Base-by-base conservation (phyloP, 2,113 vertebrate species). In the Heterochromis multidens region DNA sequence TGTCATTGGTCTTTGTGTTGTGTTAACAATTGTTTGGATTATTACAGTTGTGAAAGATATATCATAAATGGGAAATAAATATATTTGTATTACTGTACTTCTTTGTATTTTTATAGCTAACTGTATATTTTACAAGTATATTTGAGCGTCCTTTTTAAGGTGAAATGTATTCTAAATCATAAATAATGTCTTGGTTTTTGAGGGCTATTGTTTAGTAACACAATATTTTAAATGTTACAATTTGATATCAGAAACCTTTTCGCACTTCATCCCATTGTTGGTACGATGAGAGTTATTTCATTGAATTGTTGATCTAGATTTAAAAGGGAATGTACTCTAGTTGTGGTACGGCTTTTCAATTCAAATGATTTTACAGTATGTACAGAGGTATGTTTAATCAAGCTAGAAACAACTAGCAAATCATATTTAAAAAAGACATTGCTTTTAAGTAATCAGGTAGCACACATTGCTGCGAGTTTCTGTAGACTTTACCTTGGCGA, bases 61-160 rank as follows among this genome's bases (percentile, higher is more conserved):
- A 95, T 94, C 93, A 95, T 95, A 93, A 93, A 95, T 95, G 95
- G 94, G 82, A 96, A 97, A 96, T 96, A 97, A 96, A 97, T 97
- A 96, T 95, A 96, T 97, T 96, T 96, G 94, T 97, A 97, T 95
- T 87, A 95, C 93, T 95, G 95, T 96, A 95, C 94, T 95, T 94
- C 95, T 96, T 96, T 96, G 96, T 96, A 97, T 96, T 97, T 97
- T 96, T 97, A 95, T 96, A 97, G 93, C 91, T 87, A 91, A 95
- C 91, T 95, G 94, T 94, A 95, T 94, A 94, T 95, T 95, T 94
- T 95, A 91, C 91, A 95, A 90, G 83, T 87, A 94, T 87, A 94
- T 91, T 93, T 94, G 90, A 94, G 87, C 84, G 93, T 94, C 89
- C 91, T 95, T 95, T 95, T 91, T 91, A 85, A 92, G 86, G 93